Evolutionary conservation across 1,140 invertebrate species (phyloP), one percentile per base, ranked within the genome.

Genomic region (Aphelinus certus): DNA sequence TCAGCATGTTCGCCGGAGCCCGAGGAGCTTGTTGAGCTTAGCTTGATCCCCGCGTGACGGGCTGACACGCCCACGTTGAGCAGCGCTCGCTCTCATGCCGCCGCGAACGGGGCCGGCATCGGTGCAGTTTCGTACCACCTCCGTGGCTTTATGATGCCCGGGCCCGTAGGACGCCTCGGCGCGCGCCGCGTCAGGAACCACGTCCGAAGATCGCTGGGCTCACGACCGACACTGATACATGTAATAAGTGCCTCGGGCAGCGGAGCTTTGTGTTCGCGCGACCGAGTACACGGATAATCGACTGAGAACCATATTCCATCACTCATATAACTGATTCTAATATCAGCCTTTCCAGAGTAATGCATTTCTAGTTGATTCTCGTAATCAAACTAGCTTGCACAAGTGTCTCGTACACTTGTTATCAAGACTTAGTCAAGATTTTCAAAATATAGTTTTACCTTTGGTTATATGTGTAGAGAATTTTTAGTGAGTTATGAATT

Each of bases 21-120:
- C 7, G 57, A 70, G 75, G 82, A 83, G 81, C 81, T 83, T 79
- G 79, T 82, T 84, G 81, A 84, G 80, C 82, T 83, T 84, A 83
- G 82, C 82, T 83, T 84, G 83, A 84, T 84, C 82, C 78, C 76
- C 80, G 63, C 78, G 78, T 85, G 83, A 84, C 81, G 79, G 68
- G 79, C 79, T 82, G 81, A 80, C 81, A 80, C 80, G 76, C 73
- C 71, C 76, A 56, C 64, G 60, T 80, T 60, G 73, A 75, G 58
- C 65, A 65, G 62, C 71, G 51, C 56, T 63, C 45, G 48, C 51
- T 72, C 69, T 57, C 46, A 61, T 55, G 9, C 10, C 26, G 3
- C 70, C 73, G 26, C 42, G 67, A 75, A 72, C 63, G 71, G 0
- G 26, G 26, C 26, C 26, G 26, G 55, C n/a, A 53, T 78, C 67